Percentiles rank a stretch among this genome's conserved stretches.
Evolutionary conservation across 2,888 invertebrate species (phyloP).

Genomic region (Pheosia gnoma): DNA sequence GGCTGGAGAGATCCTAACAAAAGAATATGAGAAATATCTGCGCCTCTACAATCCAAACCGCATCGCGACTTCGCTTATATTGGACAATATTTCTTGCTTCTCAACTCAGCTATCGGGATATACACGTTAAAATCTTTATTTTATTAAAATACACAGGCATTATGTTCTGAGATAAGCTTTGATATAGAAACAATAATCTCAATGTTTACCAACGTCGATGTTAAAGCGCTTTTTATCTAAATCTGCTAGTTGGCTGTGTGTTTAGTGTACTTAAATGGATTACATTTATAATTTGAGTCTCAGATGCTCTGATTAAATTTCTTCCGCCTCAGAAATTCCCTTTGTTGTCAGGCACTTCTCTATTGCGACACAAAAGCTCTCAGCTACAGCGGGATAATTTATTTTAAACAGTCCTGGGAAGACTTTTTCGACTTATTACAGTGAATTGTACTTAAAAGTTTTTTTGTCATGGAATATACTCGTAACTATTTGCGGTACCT

Average conservation of each 20-base stretch:
- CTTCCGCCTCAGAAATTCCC: conserved; percentile 52
- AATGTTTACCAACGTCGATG: background rate
- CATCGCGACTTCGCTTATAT: conserved; percentile 70
- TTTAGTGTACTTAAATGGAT: conserved; percentile 31
- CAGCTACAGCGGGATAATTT: conserved; percentile 59
- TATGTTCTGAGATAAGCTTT: conserved; percentile 24
- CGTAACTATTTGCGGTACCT: background rate
- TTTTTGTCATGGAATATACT: conserved; percentile 37
- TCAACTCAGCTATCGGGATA: conserved; percentile 52
- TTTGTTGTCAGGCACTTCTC: conserved; percentile 60
- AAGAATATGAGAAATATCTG: conserved; percentile 80
- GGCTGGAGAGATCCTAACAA: conserved; percentile 71
- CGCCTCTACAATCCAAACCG: conserved; percentile 70
- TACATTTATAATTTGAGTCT: conserved; percentile 56
- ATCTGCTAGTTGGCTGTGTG: conserved; percentile 31
- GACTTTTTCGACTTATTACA: conserved; percentile 44
- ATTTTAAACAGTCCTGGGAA: conserved; percentile 51
- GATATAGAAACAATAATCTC: conserved; percentile 12
- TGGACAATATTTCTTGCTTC: conserved; percentile 72
- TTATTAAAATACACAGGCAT: conserved; percentile 20
- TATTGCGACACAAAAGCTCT: conserved; percentile 61
- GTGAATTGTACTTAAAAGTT: conserved; percentile 39
- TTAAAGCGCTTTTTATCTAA: conserved; percentile 35
- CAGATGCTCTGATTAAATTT: conserved; percentile 66
- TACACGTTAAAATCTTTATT: conserved; percentile 36